Conservation (phyloP, 2,113 vertebrate genomes). For the Nothobranchius furzeri region DNA sequence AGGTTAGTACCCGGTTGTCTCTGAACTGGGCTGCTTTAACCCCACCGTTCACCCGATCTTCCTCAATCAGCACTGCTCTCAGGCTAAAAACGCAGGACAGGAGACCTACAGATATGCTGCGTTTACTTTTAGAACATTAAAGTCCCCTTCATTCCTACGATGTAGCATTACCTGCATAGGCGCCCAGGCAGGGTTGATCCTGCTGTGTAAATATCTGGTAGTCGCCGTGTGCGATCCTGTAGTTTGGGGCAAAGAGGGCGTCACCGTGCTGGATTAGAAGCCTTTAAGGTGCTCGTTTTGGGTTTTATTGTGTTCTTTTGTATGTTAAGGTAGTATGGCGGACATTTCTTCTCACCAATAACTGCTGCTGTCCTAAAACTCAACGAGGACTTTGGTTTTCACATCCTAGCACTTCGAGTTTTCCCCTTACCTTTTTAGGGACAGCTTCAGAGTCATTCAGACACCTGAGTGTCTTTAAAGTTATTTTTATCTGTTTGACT, state of each 20-base stretch:
- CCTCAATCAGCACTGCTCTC: constrained; percentile 61
- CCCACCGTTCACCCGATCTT: constrained; percentile 18
- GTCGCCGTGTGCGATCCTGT: background rate
- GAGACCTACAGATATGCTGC: constrained; percentile 64
- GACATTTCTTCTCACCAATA: constrained; percentile 63
- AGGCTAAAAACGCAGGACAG: constrained; percentile 19
- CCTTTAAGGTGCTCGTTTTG: constrained; percentile 89
- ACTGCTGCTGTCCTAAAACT: constrained; percentile 29
- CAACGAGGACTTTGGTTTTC: background rate
- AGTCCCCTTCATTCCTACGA: constrained; percentile 85
- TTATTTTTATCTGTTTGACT: too few species aligned
- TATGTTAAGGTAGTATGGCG: constrained; percentile 76
- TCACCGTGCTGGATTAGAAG: constrained; percentile 61
- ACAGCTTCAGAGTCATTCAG: too few species aligned
- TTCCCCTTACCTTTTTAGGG: too few species aligned
- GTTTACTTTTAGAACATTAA: constrained; percentile 52
- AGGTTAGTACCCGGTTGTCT: too few species aligned
- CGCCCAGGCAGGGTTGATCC: constrained; percentile 85
- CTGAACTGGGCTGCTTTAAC: constrained; percentile 16
- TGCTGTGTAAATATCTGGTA: constrained; percentile 88
- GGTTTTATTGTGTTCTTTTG: constrained; percentile 79
- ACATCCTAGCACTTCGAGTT: too few species aligned
- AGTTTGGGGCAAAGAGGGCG: constrained; percentile 19
- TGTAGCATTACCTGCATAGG: constrained; percentile 85
- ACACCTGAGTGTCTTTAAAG: too few species aligned